Percentiles rank a stretch among this genome's conserved stretches.
phyloP scores from a whole-genome alignment of 2,888 invertebrate genomes.

The Heliothis peltigera region DNA sequence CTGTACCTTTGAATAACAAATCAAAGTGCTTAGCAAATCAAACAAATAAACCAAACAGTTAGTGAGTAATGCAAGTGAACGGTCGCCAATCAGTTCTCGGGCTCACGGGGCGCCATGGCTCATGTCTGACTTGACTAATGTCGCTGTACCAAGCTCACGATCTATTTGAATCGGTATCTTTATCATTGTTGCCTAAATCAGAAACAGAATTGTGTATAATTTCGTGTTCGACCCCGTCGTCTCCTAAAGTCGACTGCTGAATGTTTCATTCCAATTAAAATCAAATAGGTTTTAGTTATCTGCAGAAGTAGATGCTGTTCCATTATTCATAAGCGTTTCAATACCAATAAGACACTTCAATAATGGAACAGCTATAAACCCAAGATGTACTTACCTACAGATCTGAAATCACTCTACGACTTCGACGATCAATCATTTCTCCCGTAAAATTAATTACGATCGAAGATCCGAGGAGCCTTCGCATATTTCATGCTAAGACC shows the following conservation, averaged over 20 bases:
- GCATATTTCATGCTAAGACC: slow-evolving; percentile 24
- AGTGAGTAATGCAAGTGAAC: slow-evolving; percentile 47
- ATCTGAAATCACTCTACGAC: neutral
- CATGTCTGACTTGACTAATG: slow-evolving; percentile 36
- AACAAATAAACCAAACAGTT: slow-evolving; percentile 36
- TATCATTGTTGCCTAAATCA: slow-evolving; percentile 28
- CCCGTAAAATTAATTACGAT: slow-evolving; percentile 32
- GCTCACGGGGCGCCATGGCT: slow-evolving; percentile 37
- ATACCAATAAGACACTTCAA: neutral
- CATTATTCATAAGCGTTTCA: neutral
- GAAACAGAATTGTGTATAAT: neutral
- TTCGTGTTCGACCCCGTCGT: neutral
- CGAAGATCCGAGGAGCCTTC: slow-evolving; percentile 3
- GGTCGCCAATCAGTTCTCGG: slow-evolving; percentile 34
- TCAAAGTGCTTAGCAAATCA: slow-evolving; percentile 11
- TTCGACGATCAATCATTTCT: slow-evolving; percentile 16
- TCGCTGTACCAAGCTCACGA: slow-evolving; percentile 13
- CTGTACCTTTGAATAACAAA: slow-evolving; percentile 10
- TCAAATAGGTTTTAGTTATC: neutral
- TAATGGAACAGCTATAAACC: neutral
- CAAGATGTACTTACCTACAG: slow-evolving; percentile 5
- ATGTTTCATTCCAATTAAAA: neutral
- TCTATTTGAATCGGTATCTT: slow-evolving; percentile 22
- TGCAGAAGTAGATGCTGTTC: neutral
- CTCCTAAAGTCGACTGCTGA: neutral